These are phyloP conservation scores for Pipistrellus kuhlii DNA, from an alignment of 2,797 vertebrate genomes.

Conservation along the genomic window DNA sequence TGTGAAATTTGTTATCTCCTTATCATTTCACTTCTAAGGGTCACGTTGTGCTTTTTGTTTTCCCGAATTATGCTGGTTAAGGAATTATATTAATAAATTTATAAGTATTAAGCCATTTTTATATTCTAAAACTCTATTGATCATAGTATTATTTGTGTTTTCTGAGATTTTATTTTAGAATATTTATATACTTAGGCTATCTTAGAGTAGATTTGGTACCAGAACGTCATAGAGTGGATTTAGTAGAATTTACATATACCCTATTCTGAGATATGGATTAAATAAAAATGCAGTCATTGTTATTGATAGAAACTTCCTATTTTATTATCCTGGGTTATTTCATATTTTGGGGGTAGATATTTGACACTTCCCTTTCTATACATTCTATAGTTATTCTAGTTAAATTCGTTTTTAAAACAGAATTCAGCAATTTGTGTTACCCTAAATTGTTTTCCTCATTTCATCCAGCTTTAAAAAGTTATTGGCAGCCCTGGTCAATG, in stretches of 20 bases:
- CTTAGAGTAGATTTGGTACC: slow-evolving; percentile 27
- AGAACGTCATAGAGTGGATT: background rate
- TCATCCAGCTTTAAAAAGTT: background rate
- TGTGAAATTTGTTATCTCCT: background rate
- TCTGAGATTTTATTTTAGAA: slow-evolving; percentile 55
- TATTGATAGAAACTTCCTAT: slow-evolving; percentile 7
- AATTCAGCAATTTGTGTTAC: background rate
- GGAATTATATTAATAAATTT: background rate
- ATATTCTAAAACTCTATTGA: slow-evolving; percentile 35
- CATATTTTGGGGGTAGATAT: background rate
- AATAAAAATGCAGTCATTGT: background rate
- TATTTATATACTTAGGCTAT: slow-evolving; percentile 27
- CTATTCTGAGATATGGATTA: slow-evolving; percentile 4
- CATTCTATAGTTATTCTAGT: background rate
- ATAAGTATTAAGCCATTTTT: slow-evolving; percentile 21
- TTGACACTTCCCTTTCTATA: slow-evolving; percentile 3
- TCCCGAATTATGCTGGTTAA: slow-evolving; percentile 14
- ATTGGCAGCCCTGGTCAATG: background rate
- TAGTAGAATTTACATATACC: slow-evolving; percentile 4
- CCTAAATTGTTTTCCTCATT: background rate
- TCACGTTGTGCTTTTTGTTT: background rate
- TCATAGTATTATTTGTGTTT: slow-evolving; percentile 33
- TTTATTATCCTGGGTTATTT: slow-evolving; percentile 9
- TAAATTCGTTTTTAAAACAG: slow-evolving; percentile 44
- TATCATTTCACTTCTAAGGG: background rate